Evolutionary conservation across 2,797 vertebrate genomes (phyloP), one percentile per base, ranked within the genome.

Genomic region (Poecilia wingei): DNA sequence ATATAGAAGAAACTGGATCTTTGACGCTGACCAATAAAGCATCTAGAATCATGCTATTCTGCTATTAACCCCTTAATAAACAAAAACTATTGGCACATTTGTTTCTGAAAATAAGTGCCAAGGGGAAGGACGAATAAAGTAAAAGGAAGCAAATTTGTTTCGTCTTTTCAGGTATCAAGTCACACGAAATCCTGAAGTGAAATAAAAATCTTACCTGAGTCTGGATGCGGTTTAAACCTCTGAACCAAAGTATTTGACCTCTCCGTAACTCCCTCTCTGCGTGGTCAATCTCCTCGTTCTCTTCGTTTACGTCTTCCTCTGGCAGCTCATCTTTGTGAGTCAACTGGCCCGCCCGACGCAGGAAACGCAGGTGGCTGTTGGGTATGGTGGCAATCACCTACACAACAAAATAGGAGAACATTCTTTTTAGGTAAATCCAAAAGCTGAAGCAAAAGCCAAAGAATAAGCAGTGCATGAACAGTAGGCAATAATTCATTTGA

Each of bases 171-270:
- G 2, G 3, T 43, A 77, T 70, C n/a, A 71, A 71, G 55, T 79
- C 20, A 25, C 36, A 70, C 3, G 66, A 81, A 45, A 79, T 57
- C 6, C 53, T 43, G 64, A 55, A 22, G 6, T 61, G 22, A 82
- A 75, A 61, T 73, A 0, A 74, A 84, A 72, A 57, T 70, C 95
- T 91, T 95, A 99, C 98, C 97, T 99, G 98, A 57, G 98, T 99
- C 93, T 99, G 98, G 88, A 99, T 99, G 90, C 98, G 96, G 88
- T 98, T 99, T 75, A 99, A 97, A 20, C 98, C 98, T 82, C 98
- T 96, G 94, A 99, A 99, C 98, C 98, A 99, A 76, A 99, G 97
- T 87, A 99, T 99, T 94, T 99, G 98, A 79, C 98, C 98, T 83
- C 98, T 96, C 69, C 98, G 95, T 84, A 99, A 96, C 88, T 99